phyloP scores from a whole-genome alignment of 2,888 invertebrate species.

The Stenodema calcarata region DNA sequence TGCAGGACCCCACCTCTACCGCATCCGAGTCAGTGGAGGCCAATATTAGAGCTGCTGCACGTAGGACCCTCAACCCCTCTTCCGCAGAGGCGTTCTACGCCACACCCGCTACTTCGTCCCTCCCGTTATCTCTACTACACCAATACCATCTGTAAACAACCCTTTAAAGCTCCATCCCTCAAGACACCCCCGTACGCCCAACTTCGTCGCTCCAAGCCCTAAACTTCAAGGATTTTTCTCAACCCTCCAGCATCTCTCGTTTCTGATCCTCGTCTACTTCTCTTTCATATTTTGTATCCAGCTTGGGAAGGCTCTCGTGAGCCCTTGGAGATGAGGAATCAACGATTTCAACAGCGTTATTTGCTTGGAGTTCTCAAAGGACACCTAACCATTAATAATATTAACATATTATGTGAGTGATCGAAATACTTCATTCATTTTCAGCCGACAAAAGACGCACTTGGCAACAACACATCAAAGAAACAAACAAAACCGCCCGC shows the following conservation, averaged over 20 bases:
- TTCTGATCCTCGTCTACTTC: neutral
- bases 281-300: neutral
- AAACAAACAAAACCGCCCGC: no score
- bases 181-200: neutral
- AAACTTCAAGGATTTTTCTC: neutral
- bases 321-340: neutral
- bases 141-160: conserved; percentile 26
- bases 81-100: neutral
- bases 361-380: no score
- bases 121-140: neutral
- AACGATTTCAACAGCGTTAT: no score
- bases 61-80: neutral
- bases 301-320: neutral
- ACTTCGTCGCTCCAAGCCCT: neutral
- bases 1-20: neutral
- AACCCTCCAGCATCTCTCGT: neutral
- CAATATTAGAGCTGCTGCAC: conserved; percentile 24
- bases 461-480: no score
- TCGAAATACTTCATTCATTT: no score
- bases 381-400: no score
- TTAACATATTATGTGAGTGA: no score
- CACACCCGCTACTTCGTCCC: neutral
- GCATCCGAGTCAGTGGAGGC: neutral
- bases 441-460: no score
- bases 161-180: neutral